Evolutionary conservation across 2,797 vertebrate genomes (phyloP), one percentile per base, ranked within the genome.

Genomic region (Myripristis murdjan): DNA sequence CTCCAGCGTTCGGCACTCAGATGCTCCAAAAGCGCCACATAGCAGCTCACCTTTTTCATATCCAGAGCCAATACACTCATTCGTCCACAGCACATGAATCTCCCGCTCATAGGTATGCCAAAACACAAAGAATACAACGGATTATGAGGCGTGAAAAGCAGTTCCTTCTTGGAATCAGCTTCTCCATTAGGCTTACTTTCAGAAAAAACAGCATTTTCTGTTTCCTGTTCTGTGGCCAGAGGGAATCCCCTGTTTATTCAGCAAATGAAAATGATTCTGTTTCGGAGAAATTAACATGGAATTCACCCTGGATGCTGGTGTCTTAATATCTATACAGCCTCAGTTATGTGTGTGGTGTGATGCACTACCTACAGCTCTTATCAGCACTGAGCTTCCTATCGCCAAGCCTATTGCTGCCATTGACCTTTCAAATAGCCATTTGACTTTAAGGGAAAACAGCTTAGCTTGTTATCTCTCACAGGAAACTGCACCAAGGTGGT

Each of bases 41-140:
- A 84, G 72, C 75, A 61, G 76, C 71, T 88, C 84, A 78, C 79
- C 69, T 82, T 70, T 56, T 73, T 77, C 44, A 74, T 46, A 31
- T 28, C 68, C 62, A 71, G 52, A 82, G 71, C 51, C 65, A 64
- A 31, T 31, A 15, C 65, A 65, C 28, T 37, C 70, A 64, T 64
- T 18, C 24, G 52, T 44, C 61, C 60, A 69, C 61, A 33, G 59
- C 73, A 51, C 22, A 61, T 53, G 46, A 62, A 56, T 78, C 65
- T 71, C 76, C 26, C 58, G 12, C 12, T 9, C 51, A 47, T 52
- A 35, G 43, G 55, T 62, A 64, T 15, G 11, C 39, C 22, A 47
- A 66, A 75, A 74, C 55, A 74, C 46, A 49, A 20, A 20, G 48
- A 74, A 55, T 33, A 53, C 33, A 24, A 43, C n/a, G 35, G 60